phyloP scores from a whole-genome alignment of 2,113 vertebrate genomes.

The Ornithorhynchus anatinus region DNA sequence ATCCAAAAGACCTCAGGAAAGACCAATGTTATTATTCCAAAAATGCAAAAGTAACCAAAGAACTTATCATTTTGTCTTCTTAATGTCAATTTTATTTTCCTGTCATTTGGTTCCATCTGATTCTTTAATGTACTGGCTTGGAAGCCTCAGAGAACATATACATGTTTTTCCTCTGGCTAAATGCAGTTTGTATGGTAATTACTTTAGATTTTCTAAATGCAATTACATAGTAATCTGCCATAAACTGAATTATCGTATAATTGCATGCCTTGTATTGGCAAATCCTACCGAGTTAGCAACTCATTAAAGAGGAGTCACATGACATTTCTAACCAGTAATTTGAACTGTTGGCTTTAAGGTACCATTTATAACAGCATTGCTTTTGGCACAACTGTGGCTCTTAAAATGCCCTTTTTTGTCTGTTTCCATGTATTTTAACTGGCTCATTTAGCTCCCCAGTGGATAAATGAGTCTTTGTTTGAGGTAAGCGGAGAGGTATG shows the following conservation, averaged over 20 bases:
- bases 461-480: not conserved
- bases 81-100: not conserved
- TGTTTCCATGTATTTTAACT: not conserved
- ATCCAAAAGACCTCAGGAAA: not conserved
- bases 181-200: not conserved
- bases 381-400: not conserved
- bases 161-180: not conserved
- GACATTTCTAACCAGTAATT: not conserved
- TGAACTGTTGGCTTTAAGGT: not conserved
- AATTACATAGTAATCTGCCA: not conserved
- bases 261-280: not conserved
- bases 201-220: constrained; percentile 10
- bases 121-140: not conserved
- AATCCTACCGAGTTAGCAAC: constrained; percentile 8
- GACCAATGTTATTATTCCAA: not conserved
- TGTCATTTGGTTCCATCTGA: not conserved
- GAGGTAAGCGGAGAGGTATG: not conserved
- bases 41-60: not conserved
- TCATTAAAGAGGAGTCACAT: constrained; percentile 14
- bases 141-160: not conserved
- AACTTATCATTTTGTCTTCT: not conserved
- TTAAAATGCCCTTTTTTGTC: not conserved
- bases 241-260: constrained; percentile 8
- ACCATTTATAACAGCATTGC: not conserved
- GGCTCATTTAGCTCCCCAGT: not conserved